Evolutionary conservation across 2,888 invertebrate species (phyloP), one percentile per base, ranked within the genome.

Genomic region (Biston betularia): DNA sequence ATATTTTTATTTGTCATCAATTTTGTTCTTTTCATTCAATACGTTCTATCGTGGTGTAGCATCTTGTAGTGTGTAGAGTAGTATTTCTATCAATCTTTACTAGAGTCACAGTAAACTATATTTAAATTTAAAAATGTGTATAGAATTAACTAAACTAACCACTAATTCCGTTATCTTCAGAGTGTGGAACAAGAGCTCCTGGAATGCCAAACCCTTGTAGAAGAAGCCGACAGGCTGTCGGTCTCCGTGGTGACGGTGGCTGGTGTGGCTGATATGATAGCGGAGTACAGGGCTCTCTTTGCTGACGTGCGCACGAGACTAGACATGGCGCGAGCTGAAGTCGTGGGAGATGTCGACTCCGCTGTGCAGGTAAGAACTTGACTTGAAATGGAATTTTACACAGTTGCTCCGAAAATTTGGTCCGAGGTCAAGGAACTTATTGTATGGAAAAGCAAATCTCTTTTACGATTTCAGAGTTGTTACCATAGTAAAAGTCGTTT

Each of bases 241-340:
- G 72, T 68, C 0, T 78, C 82, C 0, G 86, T 87, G 55, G 68
- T 77, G 14, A 77, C 83, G 0, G 81, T 73, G 38, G 71, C 80
- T 0, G 92, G 90, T 0, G 88, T 89, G 0, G 50, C 82, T 0
- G 89, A 87, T 69, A 90, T 93, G 89, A 88, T 81, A 66, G 82
- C 85, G 1, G 93, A 93, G 78, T 93, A 93, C 79, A 84, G 86
- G 54, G 89, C 89, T 5, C 82, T 93, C 50, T 84, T 77, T 69
- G 85, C 81, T 0, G 93, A 93, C 68, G 92, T 93, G 0, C 70
- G 81, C 24, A 82, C 87, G 6, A 72, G 93, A 3, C 80, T 93
- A 0, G 79, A 84, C 42, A 75, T 87, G n/a, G 93, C 93, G 0
- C 71, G 90, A 9, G 88, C 87, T 0, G 89, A 91, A 14, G 81